Evolutionary conservation across 2,113 vertebrate genomes (phyloP).

Genomic region (Strix aluco): DNA sequence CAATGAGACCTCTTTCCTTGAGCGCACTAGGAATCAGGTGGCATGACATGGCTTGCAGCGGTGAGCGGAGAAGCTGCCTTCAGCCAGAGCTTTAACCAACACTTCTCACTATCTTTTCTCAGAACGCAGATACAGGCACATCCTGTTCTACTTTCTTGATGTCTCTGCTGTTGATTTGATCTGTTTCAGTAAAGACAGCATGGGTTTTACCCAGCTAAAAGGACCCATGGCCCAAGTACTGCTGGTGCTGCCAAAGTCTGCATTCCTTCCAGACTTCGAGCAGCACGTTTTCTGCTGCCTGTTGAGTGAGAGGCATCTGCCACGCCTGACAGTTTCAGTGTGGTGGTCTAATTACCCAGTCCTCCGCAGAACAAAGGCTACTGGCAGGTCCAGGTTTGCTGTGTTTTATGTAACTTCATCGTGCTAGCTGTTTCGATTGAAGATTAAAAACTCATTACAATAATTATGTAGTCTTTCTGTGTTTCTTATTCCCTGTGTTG

Average conservation of each 20-base stretch:
- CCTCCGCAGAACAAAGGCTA: not conserved
- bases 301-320: not conserved
- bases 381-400: not conserved
- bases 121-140: not conserved
- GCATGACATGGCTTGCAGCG: rapidly evolving
- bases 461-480: not conserved
- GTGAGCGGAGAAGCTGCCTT: not conserved
- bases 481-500: not conserved
- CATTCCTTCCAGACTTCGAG: not conserved
- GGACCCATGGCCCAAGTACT: not conserved
- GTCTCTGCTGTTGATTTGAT: not conserved
- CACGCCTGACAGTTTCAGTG: not conserved
- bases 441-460: not conserved
- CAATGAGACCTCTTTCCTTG: not conserved
- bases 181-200: not conserved
- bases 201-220: not conserved
- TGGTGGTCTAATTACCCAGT: not conserved
- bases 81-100: not conserved
- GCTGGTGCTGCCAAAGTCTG: not conserved
- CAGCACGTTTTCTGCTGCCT: not conserved
- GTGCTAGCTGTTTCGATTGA: not conserved
- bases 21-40: not conserved
- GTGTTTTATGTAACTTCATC: not conserved
- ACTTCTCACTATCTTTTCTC: not conserved
- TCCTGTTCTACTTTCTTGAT: not conserved